Conservation (phyloP, 2,888 invertebrate species). For the Rotaria macrura region DNA sequence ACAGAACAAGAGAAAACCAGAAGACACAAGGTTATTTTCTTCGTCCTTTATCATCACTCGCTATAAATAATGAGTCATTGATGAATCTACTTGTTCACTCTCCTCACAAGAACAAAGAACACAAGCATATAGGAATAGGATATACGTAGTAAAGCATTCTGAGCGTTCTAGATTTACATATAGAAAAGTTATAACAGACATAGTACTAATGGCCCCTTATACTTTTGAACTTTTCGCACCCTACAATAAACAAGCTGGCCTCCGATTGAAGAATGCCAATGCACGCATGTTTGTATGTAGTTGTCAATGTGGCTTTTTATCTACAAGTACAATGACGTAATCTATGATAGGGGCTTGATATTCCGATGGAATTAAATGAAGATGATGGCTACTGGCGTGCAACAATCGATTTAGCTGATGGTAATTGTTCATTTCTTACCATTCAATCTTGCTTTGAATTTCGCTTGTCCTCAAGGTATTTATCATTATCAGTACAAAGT, state of each 20-base stretch:
- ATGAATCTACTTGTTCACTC: too few relatives aligned
- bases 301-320: background rate
- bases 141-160: too few relatives aligned
- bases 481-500: constrained; percentile 7
- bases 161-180: too few relatives aligned
- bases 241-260: background rate
- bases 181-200: too few relatives aligned
- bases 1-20: too few relatives aligned
- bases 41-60: too few relatives aligned
- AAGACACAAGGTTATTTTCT: too few relatives aligned
- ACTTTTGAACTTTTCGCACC: background rate
- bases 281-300: background rate
- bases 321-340: background rate
- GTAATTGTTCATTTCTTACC: background rate
- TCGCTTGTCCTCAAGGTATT: background rate
- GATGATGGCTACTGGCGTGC: background rate
- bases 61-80: too few relatives aligned
- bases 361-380: background rate
- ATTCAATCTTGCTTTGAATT: too few relatives aligned
- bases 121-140: too few relatives aligned
- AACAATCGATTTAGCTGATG: background rate
- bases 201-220: background rate
- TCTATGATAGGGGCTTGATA: background rate
- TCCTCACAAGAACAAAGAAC: too few relatives aligned
- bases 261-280: background rate